These are phyloP conservation scores for Idaea dimidiata DNA, from an alignment of 2,888 invertebrate species.

Conservation along the genomic window DNA sequence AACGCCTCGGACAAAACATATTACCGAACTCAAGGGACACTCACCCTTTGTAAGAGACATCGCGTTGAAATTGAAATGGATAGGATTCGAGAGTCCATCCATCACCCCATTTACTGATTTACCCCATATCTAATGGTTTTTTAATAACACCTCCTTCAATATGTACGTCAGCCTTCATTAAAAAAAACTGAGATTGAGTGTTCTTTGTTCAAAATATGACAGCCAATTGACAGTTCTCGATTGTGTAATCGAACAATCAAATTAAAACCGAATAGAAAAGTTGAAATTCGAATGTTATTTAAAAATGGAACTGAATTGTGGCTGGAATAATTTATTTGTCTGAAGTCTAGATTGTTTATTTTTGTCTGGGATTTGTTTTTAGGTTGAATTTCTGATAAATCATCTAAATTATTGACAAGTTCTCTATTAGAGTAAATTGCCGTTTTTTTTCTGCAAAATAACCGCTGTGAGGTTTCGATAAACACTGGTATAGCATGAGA, in stretches of 20 bases:
- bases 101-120: conserved; percentile 66
- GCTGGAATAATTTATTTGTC: conserved; percentile 32
- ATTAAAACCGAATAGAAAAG: conserved; percentile 43
- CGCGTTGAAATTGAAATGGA: conserved; percentile 75
- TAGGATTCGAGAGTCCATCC: conserved; percentile 75
- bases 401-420: too few relatives aligned
- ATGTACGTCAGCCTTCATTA: conserved; percentile 60
- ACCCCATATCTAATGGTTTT: conserved; percentile 76
- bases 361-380: conserved; percentile 13
- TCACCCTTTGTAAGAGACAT: conserved; percentile 68
- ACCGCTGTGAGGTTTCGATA: too few relatives aligned
- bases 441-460: too few relatives aligned
- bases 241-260: conserved; percentile 58
- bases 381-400: neutral
- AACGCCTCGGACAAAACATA: conserved; percentile 31
- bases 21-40: conserved; percentile 50
- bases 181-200: conserved; percentile 62
- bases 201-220: conserved; percentile 69
- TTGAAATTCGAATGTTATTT: conserved; percentile 36
- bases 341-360: conserved; percentile 17
- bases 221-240: conserved; percentile 68
- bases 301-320: conserved; percentile 19
- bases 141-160: conserved; percentile 69
- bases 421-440: too few relatives aligned
- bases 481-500: too few relatives aligned